These are phyloP conservation scores for Theropithecus gelada DNA, from an alignment of 2,113 vertebrate species.

Conservation along the genomic window DNA sequence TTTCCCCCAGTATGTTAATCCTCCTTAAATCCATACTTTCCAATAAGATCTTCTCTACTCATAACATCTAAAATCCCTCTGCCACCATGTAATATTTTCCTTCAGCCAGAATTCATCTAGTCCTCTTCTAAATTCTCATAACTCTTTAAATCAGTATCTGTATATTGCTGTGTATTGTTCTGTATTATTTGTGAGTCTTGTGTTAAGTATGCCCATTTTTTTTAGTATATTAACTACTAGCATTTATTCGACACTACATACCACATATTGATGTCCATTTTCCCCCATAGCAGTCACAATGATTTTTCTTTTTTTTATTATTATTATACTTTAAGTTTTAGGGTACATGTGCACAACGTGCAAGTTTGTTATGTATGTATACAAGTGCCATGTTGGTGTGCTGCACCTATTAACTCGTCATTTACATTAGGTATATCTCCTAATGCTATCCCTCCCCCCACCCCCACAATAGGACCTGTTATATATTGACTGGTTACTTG, in stretches of 20 bases:
- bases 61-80: not conserved
- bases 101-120: not conserved
- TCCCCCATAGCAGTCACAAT: too few relatives aligned
- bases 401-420: too few relatives aligned
- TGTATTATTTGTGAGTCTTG: not conserved
- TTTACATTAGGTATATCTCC: too few relatives aligned
- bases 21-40: not conserved
- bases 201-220: not conserved
- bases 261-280: too few relatives aligned
- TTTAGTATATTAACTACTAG: not conserved
- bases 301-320: too few relatives aligned
- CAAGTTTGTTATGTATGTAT: too few relatives aligned
- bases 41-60: not conserved
- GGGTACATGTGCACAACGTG: too few relatives aligned
- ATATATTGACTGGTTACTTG: not conserved
- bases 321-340: too few relatives aligned
- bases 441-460: too few relatives aligned
- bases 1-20: not conserved
- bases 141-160: not conserved
- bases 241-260: too few relatives aligned
- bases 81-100: not conserved
- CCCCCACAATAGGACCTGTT: not conserved
- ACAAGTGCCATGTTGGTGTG: too few relatives aligned
- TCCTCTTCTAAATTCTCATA: not conserved
- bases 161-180: not conserved